These are phyloP conservation scores for Entosphenus tridentatus DNA, from an alignment of 2,113 vertebrate genomes.

Conservation along the genomic window DNA sequence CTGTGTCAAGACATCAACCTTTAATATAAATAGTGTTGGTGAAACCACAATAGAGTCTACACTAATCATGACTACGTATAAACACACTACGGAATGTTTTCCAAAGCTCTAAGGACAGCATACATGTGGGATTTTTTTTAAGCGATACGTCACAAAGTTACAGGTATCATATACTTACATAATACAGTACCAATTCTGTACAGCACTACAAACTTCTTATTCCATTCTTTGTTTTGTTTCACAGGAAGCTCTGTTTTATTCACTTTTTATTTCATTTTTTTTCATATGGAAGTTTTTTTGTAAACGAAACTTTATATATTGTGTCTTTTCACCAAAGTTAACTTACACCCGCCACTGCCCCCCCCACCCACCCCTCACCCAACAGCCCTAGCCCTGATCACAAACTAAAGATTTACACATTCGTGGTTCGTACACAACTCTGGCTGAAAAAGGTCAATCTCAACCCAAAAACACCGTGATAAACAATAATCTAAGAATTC, in stretches of 20 bases:
- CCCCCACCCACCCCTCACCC: too few relatives aligned
- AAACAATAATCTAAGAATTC: too few relatives aligned
- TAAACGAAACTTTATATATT: too few relatives aligned
- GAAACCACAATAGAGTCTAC: slow-evolving; percentile 4
- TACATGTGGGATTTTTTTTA: slow-evolving; percentile 1
- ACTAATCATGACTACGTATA: slow-evolving; percentile 4
- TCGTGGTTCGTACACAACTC: too few relatives aligned
- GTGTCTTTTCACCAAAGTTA: too few relatives aligned
- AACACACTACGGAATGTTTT: slow-evolving; percentile 7
- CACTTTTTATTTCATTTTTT: not conserved
- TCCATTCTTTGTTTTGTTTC: slow-evolving; percentile 1
- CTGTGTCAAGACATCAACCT: slow-evolving; percentile 2
- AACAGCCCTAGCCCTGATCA: too few relatives aligned
- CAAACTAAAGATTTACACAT: too few relatives aligned
- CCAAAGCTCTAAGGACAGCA: slow-evolving; percentile 5
- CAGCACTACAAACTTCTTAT: slow-evolving; percentile 3
- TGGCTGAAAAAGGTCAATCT: too few relatives aligned
- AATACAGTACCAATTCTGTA: slow-evolving; percentile 5
- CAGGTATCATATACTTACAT: slow-evolving; percentile 6
- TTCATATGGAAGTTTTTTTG: too few relatives aligned
- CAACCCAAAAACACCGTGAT: too few relatives aligned
- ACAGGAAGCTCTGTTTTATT: slow-evolving; percentile 4
- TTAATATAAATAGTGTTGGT: not conserved
- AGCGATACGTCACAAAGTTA: slow-evolving; percentile 5
- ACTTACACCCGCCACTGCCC: too few relatives aligned